Evolutionary conservation across 2,113 vertebrate species (phyloP).

Genomic region (Nanorana parkeri): DNA sequence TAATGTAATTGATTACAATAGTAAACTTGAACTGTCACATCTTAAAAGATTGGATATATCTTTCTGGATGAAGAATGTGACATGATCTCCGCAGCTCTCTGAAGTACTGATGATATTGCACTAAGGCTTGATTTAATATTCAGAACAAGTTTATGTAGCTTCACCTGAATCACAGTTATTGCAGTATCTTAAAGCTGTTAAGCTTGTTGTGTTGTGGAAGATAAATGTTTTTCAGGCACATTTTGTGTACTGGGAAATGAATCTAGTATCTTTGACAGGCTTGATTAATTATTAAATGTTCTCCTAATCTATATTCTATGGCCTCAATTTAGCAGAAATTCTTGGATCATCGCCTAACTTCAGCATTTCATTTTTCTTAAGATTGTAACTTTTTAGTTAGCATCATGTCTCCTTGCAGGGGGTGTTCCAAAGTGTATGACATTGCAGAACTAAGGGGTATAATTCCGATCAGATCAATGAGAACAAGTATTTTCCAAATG

Average conservation of each 20-base stretch:
- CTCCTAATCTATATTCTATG: slow-evolving; percentile 53
- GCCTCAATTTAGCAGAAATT: slow-evolving; percentile 41
- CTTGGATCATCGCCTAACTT: slow-evolving; percentile 36
- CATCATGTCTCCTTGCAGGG: not conserved
- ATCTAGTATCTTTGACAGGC: slow-evolving; percentile 42
- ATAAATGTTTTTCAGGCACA: slow-evolving; percentile 46
- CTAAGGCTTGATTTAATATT: slow-evolving; percentile 42
- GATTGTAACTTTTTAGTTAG: slow-evolving; percentile 27
- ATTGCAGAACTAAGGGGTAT: too few species aligned
- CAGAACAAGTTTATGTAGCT: slow-evolving; percentile 45
- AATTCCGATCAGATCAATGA: too few species aligned
- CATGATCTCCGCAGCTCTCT: slow-evolving; percentile 21
- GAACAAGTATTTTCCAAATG: too few species aligned
- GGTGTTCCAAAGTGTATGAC: not conserved
- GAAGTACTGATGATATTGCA: slow-evolving; percentile 33
- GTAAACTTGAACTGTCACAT: slow-evolving; percentile 28
- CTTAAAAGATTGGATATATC: slow-evolving; percentile 31
- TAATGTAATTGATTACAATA: slow-evolving; percentile 25
- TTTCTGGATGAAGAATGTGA: slow-evolving; percentile 24
- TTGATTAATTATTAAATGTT: slow-evolving; percentile 53
- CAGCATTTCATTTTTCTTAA: slow-evolving; percentile 31
- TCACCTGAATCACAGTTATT: slow-evolving; percentile 47
- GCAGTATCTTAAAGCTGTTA: slow-evolving; percentile 51
- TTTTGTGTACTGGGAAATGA: slow-evolving; percentile 49
- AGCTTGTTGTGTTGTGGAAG: slow-evolving; percentile 47